phyloP scores from a whole-genome alignment of 2,113 vertebrate genomes.

The Campylorhamphus procurvoides region DNA sequence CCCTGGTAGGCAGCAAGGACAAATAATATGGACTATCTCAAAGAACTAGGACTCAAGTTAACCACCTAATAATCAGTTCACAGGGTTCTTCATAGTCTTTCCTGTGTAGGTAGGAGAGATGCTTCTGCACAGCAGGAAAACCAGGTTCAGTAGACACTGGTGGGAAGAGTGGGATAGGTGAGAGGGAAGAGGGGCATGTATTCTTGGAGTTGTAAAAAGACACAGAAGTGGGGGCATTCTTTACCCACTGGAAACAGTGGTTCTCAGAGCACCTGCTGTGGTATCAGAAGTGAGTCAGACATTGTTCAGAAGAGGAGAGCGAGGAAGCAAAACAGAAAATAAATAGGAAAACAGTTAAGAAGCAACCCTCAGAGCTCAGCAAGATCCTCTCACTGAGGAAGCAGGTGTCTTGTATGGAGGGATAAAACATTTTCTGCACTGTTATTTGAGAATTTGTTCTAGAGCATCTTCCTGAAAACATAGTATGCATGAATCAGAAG shows the following conservation, averaged over 20 bases:
- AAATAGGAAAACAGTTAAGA: not conserved
- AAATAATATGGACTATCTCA: not conserved
- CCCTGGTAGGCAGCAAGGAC: not conserved
- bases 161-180: not conserved
- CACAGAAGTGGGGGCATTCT: not conserved
- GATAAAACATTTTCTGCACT: not conserved
- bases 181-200: not conserved
- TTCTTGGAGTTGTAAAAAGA: not conserved
- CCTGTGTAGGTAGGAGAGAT: not conserved
- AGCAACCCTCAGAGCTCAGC: not conserved
- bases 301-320: not conserved
- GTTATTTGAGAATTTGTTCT: not conserved
- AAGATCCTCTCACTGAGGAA: not conserved
- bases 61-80: not conserved
- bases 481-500: not conserved
- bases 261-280: not conserved
- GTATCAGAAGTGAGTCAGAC: not conserved
- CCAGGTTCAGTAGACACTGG: not conserved
- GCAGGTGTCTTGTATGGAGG: not conserved
- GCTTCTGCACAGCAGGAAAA: not conserved
- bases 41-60: not conserved
- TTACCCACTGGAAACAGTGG: fast-evolving
- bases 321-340: not conserved
- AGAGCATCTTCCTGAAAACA: not conserved
- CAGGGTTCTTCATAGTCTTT: not conserved